These are phyloP conservation scores for Latrodectus hesperus DNA, from an alignment of 2,888 invertebrate genomes.

Conservation along the genomic window DNA sequence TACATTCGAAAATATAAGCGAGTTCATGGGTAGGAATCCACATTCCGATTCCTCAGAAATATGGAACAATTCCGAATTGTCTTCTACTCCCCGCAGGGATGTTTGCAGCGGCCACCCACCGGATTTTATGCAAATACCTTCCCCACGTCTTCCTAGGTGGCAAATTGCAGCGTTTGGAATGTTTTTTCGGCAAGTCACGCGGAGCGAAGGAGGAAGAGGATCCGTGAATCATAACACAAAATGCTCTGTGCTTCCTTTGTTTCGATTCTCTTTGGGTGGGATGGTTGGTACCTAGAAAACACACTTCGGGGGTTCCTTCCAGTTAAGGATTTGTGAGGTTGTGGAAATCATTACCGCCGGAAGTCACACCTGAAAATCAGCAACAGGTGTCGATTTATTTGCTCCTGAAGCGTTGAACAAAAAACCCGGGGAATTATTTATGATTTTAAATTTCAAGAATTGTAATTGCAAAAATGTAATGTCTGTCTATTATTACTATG, in stretches of 20 bases:
- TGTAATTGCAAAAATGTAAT: too few relatives aligned
- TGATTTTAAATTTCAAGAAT: too few relatives aligned
- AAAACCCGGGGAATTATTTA: too few relatives aligned
- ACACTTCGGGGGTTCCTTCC: neutral
- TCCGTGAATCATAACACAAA: neutral
- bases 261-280: neutral
- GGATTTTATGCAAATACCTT: neutral
- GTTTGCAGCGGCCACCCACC: neutral
- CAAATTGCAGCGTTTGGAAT: neutral
- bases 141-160: neutral
- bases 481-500: too few relatives aligned
- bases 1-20: too few relatives aligned
- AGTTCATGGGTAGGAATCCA: too few relatives aligned
- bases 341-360: neutral
- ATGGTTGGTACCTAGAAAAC: neutral
- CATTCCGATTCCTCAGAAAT: too few relatives aligned
- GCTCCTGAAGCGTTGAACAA: too few relatives aligned
- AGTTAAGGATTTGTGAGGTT: neutral
- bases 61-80: too few relatives aligned
- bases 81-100: too few relatives aligned
- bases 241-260: neutral
- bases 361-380: neutral
- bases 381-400: neutral
- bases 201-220: neutral
- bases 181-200: neutral